Evolutionary conservation across 2,888 invertebrate genomes (phyloP), one percentile per base, ranked within the genome.

Genomic region (Lacanobia wlatinum): DNA sequence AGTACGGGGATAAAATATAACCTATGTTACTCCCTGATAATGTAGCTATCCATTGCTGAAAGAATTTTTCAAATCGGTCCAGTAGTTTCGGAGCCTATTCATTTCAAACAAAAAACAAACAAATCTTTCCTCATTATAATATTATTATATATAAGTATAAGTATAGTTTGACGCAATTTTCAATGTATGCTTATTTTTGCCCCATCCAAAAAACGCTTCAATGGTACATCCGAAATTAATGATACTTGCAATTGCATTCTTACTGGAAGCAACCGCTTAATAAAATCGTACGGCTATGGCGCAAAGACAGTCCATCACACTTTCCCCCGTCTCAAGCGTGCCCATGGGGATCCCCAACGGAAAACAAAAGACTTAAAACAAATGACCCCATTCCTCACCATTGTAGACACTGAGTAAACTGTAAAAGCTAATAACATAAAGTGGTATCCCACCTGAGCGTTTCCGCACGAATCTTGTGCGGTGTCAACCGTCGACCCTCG

Each of bases 401-500:
- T 23, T 40, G 58, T 18, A 16, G 75, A 70, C 71, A 59, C 58
- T 76, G 78, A 77, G 78, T 76, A 58, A 77, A 59, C 71, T 63
- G 48, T 59, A 34, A 63, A 76, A 63, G 71, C 56, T 65, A 80
- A 80, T 74, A 80, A 67, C 50, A 23, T 21, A 7, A 56, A 69
- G 55, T 56, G 62, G 68, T 58, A 48, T 34, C 5, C 46, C 43
- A 67, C 63, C 65, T 63, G 58, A 48, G 18, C 58, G 46, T 66
- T 72, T 76, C 38, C 43, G 14, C 50, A 55, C 21, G 52, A 76
- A 68, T 43, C 34, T 50, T 66, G 34, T 69, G 48, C 21, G 38
- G 43, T 28, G 50, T 50, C 55, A 62, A 81, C 81, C 81, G 50
- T 50, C 55, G 56, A 81, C 81, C 80, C 73, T 77, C 62, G 55